phyloP scores from a whole-genome alignment of 2,113 vertebrate genomes.

The Morone chrysops region DNA sequence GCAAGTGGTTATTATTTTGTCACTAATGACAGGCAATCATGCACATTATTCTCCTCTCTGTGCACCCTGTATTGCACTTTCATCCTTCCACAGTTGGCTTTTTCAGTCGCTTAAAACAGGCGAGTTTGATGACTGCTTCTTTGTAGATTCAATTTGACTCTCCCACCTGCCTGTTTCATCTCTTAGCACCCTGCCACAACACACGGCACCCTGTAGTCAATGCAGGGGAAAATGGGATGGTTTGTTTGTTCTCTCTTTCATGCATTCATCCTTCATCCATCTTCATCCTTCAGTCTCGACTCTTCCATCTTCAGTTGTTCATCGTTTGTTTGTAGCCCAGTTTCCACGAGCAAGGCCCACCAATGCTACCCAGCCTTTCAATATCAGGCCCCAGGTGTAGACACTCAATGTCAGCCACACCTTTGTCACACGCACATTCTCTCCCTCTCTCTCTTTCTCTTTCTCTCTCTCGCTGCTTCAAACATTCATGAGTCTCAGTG shows the following conservation, averaged over 20 bases:
- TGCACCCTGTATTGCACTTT: neutral
- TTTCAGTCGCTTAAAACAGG: neutral
- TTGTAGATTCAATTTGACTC: neutral
- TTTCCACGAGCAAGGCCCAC: conserved; percentile 39
- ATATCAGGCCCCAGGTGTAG: conserved; percentile 50
- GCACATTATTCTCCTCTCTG: too few species aligned
- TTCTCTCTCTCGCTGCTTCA: neutral
- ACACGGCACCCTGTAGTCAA: neutral
- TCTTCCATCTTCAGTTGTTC: conserved; percentile 56
- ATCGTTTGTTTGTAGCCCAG: conserved; percentile 49
- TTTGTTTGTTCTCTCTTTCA: conserved; percentile 52
- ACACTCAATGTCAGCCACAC: conserved; percentile 51
- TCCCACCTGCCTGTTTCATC: neutral
- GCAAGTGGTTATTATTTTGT: too few species aligned
- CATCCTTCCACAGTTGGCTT: neutral
- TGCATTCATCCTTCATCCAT: conserved; percentile 27
- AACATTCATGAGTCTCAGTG: neutral
- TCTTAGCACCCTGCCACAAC: neutral
- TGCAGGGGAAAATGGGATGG: neutral
- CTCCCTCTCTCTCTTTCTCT: neutral
- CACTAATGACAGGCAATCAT: neutral
- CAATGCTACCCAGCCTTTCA: neutral
- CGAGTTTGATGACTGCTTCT: neutral
- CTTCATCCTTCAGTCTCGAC: conserved; percentile 35
- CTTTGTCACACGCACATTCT: conserved; percentile 24